These are phyloP conservation scores for Zaprionus bogoriensis DNA, from an alignment of 2,888 invertebrate species.

Conservation along the genomic window DNA sequence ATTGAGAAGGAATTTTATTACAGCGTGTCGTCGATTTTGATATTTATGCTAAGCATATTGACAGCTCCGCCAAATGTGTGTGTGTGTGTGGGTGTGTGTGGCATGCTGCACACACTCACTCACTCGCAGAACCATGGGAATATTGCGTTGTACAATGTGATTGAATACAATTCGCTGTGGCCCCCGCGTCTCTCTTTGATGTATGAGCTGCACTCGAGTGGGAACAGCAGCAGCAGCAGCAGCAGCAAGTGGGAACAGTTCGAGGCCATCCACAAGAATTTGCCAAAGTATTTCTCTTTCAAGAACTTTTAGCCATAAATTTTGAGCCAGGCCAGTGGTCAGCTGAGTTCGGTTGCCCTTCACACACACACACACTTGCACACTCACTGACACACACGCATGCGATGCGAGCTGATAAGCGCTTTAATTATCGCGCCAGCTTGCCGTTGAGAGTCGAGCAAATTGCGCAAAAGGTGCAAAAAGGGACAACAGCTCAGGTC, in stretches of 20 bases:
- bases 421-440: background rate
- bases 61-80: slow-evolving; percentile 4
- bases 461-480: slow-evolving; percentile 26
- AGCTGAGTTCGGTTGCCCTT: slow-evolving; percentile 3
- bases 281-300: slow-evolving; percentile 8
- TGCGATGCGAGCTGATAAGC: background rate
- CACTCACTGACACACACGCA: too few relatives aligned
- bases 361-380: too few relatives aligned
- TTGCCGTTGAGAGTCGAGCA: background rate
- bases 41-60: slow-evolving; percentile 27
- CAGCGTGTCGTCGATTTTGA: slow-evolving; percentile 1
- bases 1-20: slow-evolving; percentile 34
- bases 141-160: slow-evolving; percentile 13
- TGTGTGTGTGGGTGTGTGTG: slow-evolving; percentile 4
- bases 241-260: background rate
- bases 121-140: background rate
- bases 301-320: slow-evolving; percentile 12
- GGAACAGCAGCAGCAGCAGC: too few relatives aligned
- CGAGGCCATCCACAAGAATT: slow-evolving; percentile 5
- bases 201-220: slow-evolving; percentile 19
- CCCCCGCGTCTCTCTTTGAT: slow-evolving; percentile 20
- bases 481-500: background rate
- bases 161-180: slow-evolving; percentile 21
- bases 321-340: slow-evolving; percentile 1
- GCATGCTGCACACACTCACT: slow-evolving; percentile 14